phyloP scores from a whole-genome alignment of 2,113 vertebrate genomes.

The Python bivittatus region DNA sequence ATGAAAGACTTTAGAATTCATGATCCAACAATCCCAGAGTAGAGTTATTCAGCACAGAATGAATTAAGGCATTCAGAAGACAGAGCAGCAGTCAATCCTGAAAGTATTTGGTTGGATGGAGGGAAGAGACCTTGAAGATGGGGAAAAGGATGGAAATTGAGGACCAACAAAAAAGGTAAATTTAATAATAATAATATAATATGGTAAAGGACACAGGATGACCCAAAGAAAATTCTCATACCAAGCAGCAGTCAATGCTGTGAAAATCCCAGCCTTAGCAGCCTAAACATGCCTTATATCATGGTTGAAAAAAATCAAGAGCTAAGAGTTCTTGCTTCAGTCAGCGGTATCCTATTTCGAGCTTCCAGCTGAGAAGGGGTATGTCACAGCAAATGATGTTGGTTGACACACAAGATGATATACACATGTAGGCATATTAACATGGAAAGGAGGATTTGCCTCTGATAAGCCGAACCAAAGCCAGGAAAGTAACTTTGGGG shows the following conservation, averaged over 20 bases:
- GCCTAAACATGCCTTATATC: neutral
- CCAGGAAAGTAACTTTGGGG: constrained; percentile 51
- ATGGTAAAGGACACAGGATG: neutral
- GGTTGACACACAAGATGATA: neutral
- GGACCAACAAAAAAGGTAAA: too few species aligned
- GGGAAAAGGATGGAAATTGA: neutral
- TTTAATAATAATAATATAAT: neutral
- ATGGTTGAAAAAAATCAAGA: neutral
- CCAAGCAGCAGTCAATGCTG: neutral
- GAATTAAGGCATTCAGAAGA: neutral
- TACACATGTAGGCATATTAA: constrained; percentile 1
- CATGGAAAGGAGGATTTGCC: constrained; percentile 49
- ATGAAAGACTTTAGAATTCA: neutral
- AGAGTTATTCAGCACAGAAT: neutral
- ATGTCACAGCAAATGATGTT: constrained; percentile 4
- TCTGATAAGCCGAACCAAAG: constrained; percentile 54
- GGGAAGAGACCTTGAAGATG: neutral
- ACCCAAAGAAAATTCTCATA: neutral
- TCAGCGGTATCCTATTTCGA: accelerated
- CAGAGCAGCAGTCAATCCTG: neutral
- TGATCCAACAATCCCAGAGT: neutral
- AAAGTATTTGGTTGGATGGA: neutral
- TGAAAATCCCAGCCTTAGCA: neutral
- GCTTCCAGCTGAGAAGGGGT: neutral
- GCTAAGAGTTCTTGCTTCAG: neutral